phyloP scores from a whole-genome alignment of 2,888 invertebrate genomes.

The Eupithecia pulchellata region DNA sequence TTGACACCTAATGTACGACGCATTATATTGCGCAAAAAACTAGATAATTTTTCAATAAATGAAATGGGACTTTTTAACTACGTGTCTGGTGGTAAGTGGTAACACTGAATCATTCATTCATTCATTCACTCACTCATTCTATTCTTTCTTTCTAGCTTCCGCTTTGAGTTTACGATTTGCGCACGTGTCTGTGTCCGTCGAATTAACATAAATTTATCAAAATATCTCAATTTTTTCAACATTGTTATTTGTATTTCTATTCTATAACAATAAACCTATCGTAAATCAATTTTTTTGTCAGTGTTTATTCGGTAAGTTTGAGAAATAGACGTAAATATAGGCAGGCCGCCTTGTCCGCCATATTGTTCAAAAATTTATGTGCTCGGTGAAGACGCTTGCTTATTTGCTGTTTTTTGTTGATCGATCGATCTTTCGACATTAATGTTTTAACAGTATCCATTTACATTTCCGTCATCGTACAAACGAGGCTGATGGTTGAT shows the following conservation, averaged over 20 bases:
- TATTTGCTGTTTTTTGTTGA: neutral
- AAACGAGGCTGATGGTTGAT: neutral
- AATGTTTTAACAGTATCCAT: neutral
- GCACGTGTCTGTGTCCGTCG: constrained; percentile 24
- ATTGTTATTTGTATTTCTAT: constrained; percentile 9
- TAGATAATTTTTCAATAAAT: too few relatives aligned
- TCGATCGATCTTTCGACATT: neutral
- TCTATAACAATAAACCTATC: neutral
- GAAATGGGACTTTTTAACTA: too few relatives aligned
- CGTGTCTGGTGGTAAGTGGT: too few relatives aligned
- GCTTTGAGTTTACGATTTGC: constrained; percentile 2
- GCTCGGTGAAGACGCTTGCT: constrained; percentile 7
- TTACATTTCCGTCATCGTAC: neutral
- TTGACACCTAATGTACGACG: too few relatives aligned
- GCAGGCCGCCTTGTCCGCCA: constrained; percentile 10
- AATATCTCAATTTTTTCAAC: neutral
- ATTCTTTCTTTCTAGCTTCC: neutral
- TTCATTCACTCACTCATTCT: neutral
- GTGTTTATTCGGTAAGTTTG: constrained; percentile 12
- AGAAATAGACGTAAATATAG: neutral
- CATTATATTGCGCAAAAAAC: too few relatives aligned
- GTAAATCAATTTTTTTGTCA: neutral
- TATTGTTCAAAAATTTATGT: neutral
- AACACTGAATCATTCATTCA: neutral
- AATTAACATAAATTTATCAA: neutral